Evolutionary conservation across 2,888 invertebrate genomes (phyloP), one percentile per base, ranked within the genome.

Genomic region (Brachyptera risi): DNA sequence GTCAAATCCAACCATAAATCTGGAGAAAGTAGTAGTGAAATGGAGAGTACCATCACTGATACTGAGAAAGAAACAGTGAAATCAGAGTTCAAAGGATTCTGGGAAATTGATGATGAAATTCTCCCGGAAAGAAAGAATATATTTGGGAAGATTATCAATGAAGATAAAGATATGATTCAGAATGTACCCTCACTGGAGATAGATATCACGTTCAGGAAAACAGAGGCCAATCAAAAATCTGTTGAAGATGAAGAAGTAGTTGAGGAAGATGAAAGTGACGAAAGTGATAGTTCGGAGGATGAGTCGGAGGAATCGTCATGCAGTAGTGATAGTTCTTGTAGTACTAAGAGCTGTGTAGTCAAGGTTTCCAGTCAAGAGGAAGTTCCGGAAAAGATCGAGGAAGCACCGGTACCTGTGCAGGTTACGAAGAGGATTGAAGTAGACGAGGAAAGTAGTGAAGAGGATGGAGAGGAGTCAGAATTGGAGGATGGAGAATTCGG

Each of bases 181-280:
- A n/a, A n/a, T n/a, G n/a, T n/a, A n/a, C 44, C 44, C 9, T 17
- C 44, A 5, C 19, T 44, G 44, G 44, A 44, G 21, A 44, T 44
- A 11, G 44, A 19, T n/a, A 44, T 44, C 4, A 11, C 11, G 4
- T 15, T 21, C 21, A 15, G 17, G 21, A 44, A 24, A 26, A n/a
- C n/a, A n/a, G n/a, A n/a, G n/a, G n/a, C n/a, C n/a, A n/a, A n/a
- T n/a, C n/a, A n/a, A n/a, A n/a, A n/a, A n/a, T n/a, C n/a, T n/a
- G n/a, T n/a, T 73, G 71, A 71, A 58, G 70, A 72, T 57, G 73
- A 72, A 59, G 67, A 69, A 17, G 71, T 71, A 5, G 73, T 75
- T 47, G 65, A 68, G 63, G 42, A 65, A 63, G 31, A 59, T 42
- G 38, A 66, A 60, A 15, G 72, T 72, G 40, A 24, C 11, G 38